These are phyloP conservation scores for Danio albolineatus DNA, from an alignment of 2,797 vertebrate species.

Conservation along the genomic window DNA sequence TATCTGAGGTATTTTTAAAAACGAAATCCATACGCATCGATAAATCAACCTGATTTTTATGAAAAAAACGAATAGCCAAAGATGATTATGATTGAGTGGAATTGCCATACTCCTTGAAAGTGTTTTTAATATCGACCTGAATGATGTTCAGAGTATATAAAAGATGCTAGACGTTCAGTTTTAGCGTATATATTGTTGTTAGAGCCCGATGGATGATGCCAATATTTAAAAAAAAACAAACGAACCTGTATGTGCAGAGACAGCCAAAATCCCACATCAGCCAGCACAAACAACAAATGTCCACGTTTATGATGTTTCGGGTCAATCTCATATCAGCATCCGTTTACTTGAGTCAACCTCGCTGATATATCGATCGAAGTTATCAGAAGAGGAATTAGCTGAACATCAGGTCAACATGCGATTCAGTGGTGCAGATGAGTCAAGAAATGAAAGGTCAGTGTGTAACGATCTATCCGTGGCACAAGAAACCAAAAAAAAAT, in stretches of 20 bases:
- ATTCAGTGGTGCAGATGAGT: background rate
- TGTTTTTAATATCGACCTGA: background rate
- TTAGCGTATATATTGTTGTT: background rate
- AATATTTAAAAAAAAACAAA: constrained; percentile 22
- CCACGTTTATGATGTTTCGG: constrained; percentile 37
- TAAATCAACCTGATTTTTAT: background rate
- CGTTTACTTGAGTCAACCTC: background rate
- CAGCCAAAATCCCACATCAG: constrained; percentile 65
- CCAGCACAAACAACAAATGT: constrained; percentile 26
- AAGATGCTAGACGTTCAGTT: constrained; percentile 6
- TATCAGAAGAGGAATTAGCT: background rate
- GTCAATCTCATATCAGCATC: constrained; percentile 13
- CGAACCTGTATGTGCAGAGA: constrained; percentile 52
- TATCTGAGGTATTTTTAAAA: background rate
- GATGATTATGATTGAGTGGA: background rate
- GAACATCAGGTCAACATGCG: background rate
- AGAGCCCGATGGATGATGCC: constrained; percentile 49
- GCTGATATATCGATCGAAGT: constrained; percentile 2
- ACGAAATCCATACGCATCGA: background rate
- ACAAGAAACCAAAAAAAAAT: constrained; percentile 32
- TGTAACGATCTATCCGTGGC: constrained; percentile 24
- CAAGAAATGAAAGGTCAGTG: constrained; percentile 3
- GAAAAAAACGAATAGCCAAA: constrained; percentile 17
- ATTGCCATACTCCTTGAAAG: constrained; percentile 4
- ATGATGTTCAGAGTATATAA: background rate